Evolutionary conservation across 2,797 vertebrate species (phyloP).

Genomic region (Notolepis coatsorum): DNA sequence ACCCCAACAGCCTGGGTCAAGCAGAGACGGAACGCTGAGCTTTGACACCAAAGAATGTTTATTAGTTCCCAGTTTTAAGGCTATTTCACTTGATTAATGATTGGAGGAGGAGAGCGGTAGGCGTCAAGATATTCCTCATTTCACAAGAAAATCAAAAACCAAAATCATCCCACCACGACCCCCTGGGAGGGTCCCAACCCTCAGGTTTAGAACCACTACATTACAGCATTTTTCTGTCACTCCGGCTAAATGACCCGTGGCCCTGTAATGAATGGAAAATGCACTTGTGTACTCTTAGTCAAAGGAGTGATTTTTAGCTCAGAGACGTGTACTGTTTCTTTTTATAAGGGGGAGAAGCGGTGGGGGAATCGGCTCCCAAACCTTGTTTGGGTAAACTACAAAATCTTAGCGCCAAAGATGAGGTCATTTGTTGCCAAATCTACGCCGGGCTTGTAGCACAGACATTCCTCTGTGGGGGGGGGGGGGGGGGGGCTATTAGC

Average conservation of each 20-base stretch:
- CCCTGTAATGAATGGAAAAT: constrained; percentile 61
- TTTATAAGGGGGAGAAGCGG: constrained; percentile 37
- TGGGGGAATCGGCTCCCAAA: constrained; percentile 46
- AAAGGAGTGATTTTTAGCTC: constrained; percentile 35
- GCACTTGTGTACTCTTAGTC: constrained; percentile 46
- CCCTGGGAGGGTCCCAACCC: too few relatives aligned
- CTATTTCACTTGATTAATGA: too few relatives aligned
- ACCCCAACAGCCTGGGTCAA: too few relatives aligned
- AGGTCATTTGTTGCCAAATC: constrained; percentile 74
- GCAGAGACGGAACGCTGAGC: too few relatives aligned
- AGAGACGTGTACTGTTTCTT: constrained; percentile 62
- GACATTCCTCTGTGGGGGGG: constrained; percentile 57
- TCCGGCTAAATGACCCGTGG: constrained; percentile 50
- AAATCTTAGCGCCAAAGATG: constrained; percentile 64
- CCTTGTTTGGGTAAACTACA: constrained; percentile 76
- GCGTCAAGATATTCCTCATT: too few relatives aligned
- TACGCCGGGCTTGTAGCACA: constrained; percentile 55
- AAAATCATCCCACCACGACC: too few relatives aligned
- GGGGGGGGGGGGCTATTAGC: constrained; percentile 17
- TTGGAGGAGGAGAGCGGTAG: too few relatives aligned
- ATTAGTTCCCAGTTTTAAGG: too few relatives aligned
- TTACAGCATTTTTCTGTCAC: constrained; percentile 31
- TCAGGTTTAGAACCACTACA: too few relatives aligned
- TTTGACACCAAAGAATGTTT: too few relatives aligned
- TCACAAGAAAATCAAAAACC: too few relatives aligned